phyloP scores from a whole-genome alignment of 2,113 vertebrate genomes.

The Hyaena hyaena region DNA sequence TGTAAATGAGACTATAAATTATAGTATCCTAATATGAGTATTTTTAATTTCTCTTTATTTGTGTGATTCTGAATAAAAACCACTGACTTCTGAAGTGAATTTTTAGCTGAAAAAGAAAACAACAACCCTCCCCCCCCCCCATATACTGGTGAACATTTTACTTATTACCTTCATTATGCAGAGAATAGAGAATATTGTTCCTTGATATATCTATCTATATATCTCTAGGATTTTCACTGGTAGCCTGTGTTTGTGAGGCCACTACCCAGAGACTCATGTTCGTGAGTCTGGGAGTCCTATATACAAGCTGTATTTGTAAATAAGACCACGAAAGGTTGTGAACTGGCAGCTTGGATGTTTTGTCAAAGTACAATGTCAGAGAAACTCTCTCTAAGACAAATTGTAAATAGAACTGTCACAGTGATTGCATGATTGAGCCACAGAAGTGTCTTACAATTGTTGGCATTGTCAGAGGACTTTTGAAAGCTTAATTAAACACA shows the following conservation, averaged over 20 bases:
- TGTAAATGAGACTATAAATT: slow-evolving; percentile 73
- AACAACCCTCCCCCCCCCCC: not conserved
- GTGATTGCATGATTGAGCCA: slow-evolving; percentile 88
- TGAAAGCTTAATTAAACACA: slow-evolving; percentile 91
- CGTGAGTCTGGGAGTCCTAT: slow-evolving; percentile 69
- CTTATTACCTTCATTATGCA: slow-evolving; percentile 47
- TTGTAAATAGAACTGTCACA: slow-evolving; percentile 90
- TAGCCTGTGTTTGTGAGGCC: slow-evolving; percentile 58
- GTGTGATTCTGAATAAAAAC: slow-evolving; percentile 75
- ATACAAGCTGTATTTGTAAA: slow-evolving; percentile 88
- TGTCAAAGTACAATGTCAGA: slow-evolving; percentile 89
- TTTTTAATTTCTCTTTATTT: slow-evolving; percentile 78
- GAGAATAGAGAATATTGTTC: slow-evolving; percentile 59
- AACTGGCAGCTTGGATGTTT: slow-evolving; percentile 87
- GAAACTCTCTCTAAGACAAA: slow-evolving; percentile 90
- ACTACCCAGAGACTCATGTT: slow-evolving; percentile 67
- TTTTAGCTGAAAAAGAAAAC: slow-evolving; percentile 52
- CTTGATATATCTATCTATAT: not conserved
- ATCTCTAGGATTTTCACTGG: slow-evolving; percentile 55
- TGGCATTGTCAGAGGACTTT: slow-evolving; percentile 90
- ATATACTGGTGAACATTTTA: slow-evolving; percentile 45
- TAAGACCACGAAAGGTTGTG: slow-evolving; percentile 88
- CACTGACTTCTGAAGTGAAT: slow-evolving; percentile 49
- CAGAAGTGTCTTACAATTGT: slow-evolving; percentile 89
- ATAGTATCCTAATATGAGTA: slow-evolving; percentile 18